A percentile compares a stretch with the other conserved stretches of the same genome.
Evolutionary conservation across 1,140 invertebrate genomes (phyloP).

Genomic region (Drosophila truncata): DNA sequence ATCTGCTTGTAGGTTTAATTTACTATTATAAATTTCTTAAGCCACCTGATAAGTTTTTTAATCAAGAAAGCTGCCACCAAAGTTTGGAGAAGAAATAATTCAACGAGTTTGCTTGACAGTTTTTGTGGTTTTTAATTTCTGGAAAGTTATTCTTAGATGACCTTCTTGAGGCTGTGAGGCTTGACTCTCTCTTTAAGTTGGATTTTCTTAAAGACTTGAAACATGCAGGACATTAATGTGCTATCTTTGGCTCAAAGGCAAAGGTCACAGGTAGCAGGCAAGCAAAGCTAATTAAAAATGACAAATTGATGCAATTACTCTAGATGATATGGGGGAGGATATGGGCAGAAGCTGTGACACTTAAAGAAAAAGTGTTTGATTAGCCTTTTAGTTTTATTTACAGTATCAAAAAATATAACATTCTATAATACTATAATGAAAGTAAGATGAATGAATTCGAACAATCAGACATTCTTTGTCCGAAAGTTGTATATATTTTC

Average conservation of each 20-base stretch:
- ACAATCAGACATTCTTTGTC: neutral
- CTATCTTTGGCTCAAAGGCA: neutral
- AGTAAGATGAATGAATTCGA: no score
- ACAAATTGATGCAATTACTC: constrained; percentile 49
- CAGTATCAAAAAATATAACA: no score
- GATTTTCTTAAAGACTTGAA: neutral
- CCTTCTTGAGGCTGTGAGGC: neutral
- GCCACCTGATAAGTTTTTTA: constrained; percentile 8
- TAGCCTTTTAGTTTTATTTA: neutral
- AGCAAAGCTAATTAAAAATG: constrained; percentile 28
- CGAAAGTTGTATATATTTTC: neutral
- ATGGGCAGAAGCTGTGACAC: constrained; percentile 1
- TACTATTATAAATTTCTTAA: neutral
- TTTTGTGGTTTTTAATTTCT: constrained; percentile 24
- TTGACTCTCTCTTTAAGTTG: neutral
- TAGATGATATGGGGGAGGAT: constrained; percentile 7
- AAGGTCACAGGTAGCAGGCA: constrained; percentile 6
- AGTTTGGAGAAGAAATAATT: constrained; percentile 3
- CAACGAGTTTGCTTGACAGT: neutral
- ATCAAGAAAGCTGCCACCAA: constrained; percentile 5
- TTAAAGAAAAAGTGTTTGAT: neutral
- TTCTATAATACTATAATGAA: no score
- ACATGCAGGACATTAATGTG: neutral
- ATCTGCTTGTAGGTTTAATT: neutral
- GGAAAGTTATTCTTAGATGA: neutral